Evolutionary conservation across 2,113 vertebrate genomes (phyloP), one percentile per base, ranked within the genome.

Genomic region (Rhizomys pruinosus): DNA sequence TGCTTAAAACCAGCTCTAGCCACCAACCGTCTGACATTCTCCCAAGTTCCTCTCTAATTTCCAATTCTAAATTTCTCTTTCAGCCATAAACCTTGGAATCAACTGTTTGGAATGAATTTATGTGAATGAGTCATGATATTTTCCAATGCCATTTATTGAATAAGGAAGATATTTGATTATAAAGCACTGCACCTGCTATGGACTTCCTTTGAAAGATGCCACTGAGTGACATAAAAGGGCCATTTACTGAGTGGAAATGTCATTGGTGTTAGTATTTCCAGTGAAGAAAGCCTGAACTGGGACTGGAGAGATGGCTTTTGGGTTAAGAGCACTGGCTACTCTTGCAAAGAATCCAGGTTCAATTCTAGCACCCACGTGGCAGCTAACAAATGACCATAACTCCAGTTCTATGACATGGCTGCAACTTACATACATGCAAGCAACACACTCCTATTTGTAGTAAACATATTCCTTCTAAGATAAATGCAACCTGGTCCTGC

Each of bases 1-100:
- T 52, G 69, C 74, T 94, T 87, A 90, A 90, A 90, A 82, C 44
- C 86, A 92, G 94, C 93, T 81, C 78, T 66, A 94, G 25, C 52
- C 42, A 89, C 17, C 44, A 93, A n/a, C 89, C 93, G 96, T 90
- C 69, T 97, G 89, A 93, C 64, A 68, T 57, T 93, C 74, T 91
- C 64, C 69, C 64, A 86, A 77, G 66, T 87, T 93, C 27, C 52
- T 91, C 23, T 90, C 44, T 92, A 85, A 52, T 52, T 52, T 52
- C 64, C 94, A 87, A 93, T 88, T 96, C 69, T 92, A 84, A 92
- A 87, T 89, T 92, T 90, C 25, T 29, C 8, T 85, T 85, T 47
- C 20, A 94, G 90, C 71, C 76, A 93, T 52, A 68, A 84, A 89
- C 47, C 78, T 81, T 95, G 61, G 66, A 95, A 92, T 80, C 42